Evolutionary conservation across 2,113 vertebrate genomes (phyloP), one percentile per base, ranked within the genome.

Genomic region (Gallinago undulata): DNA sequence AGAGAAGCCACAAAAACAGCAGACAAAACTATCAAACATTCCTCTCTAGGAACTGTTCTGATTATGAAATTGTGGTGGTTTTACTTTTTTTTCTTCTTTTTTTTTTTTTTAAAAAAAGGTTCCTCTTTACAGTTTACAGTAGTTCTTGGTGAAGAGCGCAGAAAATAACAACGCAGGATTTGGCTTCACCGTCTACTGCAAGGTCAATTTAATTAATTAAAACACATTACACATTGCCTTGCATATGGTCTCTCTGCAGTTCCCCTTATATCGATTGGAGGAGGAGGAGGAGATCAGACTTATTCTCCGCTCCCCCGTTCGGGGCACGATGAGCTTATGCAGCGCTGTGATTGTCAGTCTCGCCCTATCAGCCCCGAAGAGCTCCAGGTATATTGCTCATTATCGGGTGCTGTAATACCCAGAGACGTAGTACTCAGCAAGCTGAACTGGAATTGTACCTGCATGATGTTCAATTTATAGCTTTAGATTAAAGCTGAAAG

Each of bases 401-500:
- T 80, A 77, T 8, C 45, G 62, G 78, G 45, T 68, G 75, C 93
- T 93, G 55, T 69, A 84, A 74, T 9, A 82, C 59, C 85, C 88
- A 62, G 63, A 62, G 72, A 80, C 68, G n/a, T 0, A 30, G 75
- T 8, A 69, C 22, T 73, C 66, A 69, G 50, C 48, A 55, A 64
- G 81, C 69, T 87, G 78, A 87, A 79, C 1, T 63, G 69, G 67
- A 93, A 88, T 63, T 86, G 85, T 74, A 94, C 59, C 82, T 88
- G 67, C 59, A 33, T 47, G 70, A 33, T 47, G 70, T 87, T 83
- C 94, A 84, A 90, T 95, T 93, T 90, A 87, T 47, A 85, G 84
- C 87, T 95, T 77, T 69, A 73, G 85, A 88, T 72, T 56, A 91
- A 90, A 95, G 84, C 93, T 88, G 85, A 90, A 88, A 94, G 90